phyloP scores from a whole-genome alignment of 2,113 vertebrate genomes.

The Barnardius zonarius region DNA sequence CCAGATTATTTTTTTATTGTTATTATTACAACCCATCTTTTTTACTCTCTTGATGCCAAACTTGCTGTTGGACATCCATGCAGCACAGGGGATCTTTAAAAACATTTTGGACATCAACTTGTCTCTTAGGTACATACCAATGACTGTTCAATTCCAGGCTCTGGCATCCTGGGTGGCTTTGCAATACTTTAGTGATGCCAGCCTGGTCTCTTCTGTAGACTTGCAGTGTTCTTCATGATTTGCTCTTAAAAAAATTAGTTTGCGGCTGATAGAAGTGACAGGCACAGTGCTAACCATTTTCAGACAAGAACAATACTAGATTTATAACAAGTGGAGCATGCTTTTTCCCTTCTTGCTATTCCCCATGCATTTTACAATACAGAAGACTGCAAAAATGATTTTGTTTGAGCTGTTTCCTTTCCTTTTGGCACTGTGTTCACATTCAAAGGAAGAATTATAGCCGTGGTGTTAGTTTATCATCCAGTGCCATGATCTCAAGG shows the following conservation, averaged over 20 bases:
- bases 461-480: conserved; percentile 1
- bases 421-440: background rate
- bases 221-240: background rate
- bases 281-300: conserved; percentile 7
- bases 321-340: background rate
- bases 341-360: background rate
- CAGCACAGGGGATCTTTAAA: conserved; percentile 54
- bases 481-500: background rate
- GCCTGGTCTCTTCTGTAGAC: background rate
- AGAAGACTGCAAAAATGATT: background rate
- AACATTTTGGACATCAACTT: conserved; percentile 57
- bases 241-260: conserved; percentile 39
- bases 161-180: conserved; percentile 34
- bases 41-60: conserved; percentile 68
- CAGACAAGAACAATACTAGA: background rate
- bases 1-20: conserved; percentile 82
- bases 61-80: conserved; percentile 71
- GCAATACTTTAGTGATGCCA: background rate
- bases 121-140: conserved; percentile 42
- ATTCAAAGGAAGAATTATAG: conserved; percentile 7
- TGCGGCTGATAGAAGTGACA: conserved; percentile 2
- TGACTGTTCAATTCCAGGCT: conserved; percentile 47
- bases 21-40: conserved; percentile 78
- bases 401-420: conserved; percentile 25
- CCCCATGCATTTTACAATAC: conserved; percentile 12